These are phyloP conservation scores for Bombycilla garrulus DNA, from an alignment of 2,113 vertebrate genomes.

Conservation along the genomic window DNA sequence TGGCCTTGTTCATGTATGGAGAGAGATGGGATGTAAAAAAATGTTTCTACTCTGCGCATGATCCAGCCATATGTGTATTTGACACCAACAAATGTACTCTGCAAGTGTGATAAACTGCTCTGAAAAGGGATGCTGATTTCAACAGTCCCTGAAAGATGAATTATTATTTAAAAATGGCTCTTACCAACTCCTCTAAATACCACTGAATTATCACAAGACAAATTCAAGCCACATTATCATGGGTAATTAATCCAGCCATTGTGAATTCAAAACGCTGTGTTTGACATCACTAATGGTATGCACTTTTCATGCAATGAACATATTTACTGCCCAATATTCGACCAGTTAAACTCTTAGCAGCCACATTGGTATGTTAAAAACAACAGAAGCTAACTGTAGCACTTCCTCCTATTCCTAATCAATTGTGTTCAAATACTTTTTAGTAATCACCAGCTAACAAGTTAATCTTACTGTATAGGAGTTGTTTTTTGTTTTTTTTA, in stretches of 20 bases:
- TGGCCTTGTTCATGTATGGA: neutral
- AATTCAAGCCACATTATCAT: neutral
- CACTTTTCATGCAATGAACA: neutral
- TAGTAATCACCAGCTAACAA: neutral
- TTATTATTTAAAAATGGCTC: neutral
- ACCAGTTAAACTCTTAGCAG: neutral
- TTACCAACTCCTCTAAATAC: neutral
- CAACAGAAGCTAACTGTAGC: neutral
- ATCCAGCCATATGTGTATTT: neutral
- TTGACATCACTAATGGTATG: neutral
- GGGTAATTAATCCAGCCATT: neutral
- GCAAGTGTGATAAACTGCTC: neutral
- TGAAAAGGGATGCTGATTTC: neutral
- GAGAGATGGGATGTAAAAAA: neutral
- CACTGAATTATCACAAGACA: neutral
- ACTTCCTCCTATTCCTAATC: neutral
- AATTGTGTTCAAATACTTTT: neutral
- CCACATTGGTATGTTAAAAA: neutral
- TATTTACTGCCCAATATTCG: neutral
- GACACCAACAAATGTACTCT: neutral
- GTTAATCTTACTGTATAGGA: neutral
- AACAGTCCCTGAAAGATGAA: neutral
- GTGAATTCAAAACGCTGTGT: slow-evolving; percentile 1
- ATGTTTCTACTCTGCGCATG: neutral
- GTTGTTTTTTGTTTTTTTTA: neutral